phyloP scores from a whole-genome alignment of 2,888 invertebrate species.

The Drosophila antonietae region DNA sequence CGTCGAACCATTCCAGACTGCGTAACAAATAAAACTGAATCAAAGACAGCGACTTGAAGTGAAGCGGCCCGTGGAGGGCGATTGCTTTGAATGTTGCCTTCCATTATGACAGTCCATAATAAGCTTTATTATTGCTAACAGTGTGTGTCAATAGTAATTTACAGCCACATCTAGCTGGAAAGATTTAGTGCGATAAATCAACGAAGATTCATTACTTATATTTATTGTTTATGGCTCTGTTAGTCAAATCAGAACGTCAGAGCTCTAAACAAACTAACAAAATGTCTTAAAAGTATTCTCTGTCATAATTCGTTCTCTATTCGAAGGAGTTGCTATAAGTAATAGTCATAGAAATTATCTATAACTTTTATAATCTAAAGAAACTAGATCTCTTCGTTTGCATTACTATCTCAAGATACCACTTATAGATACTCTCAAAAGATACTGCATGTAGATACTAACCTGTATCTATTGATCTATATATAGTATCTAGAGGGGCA shows the following conservation, averaged over 20 bases:
- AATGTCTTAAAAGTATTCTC: too few species aligned
- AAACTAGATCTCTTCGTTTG: background rate
- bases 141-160: slow-evolving; percentile 46
- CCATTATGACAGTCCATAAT: slow-evolving; percentile 54
- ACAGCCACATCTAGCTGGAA: slow-evolving; percentile 16
- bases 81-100: slow-evolving; percentile 47
- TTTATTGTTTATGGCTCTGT: background rate
- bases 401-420: background rate
- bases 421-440: background rate
- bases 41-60: slow-evolving; percentile 42
- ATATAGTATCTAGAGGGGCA: background rate
- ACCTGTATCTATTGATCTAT: background rate
- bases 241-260: too few species aligned
- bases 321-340: too few species aligned
- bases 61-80: slow-evolving; percentile 61
- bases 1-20: slow-evolving; percentile 48
- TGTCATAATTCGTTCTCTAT: background rate
- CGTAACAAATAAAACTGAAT: slow-evolving; percentile 45
- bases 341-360: too few species aligned
- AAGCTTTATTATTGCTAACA: slow-evolving; percentile 48
- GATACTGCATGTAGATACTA: background rate
- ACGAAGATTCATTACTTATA: background rate
- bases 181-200: slow-evolving; percentile 2
- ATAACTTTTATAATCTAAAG: too few species aligned
- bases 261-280: background rate